These are phyloP conservation scores for Hypomecis atomaria DNA, from an alignment of 2,888 invertebrate genomes.

Conservation along the genomic window DNA sequence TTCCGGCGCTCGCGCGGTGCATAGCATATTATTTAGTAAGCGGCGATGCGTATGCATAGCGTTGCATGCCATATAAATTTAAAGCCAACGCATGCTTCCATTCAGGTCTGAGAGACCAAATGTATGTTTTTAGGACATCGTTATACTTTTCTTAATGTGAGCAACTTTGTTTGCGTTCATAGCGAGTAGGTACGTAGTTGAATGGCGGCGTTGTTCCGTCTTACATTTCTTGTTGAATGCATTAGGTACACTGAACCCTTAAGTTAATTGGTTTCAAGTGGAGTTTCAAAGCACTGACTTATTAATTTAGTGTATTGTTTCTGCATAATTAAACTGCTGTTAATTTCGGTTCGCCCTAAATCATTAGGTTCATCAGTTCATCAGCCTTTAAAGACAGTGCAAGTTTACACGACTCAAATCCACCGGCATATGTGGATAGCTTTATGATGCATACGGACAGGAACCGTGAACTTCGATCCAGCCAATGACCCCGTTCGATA, in stretches of 20 bases:
- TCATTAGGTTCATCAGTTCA: slow-evolving; percentile 16
- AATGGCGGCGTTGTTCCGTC: slow-evolving; percentile 16
- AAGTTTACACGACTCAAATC: slow-evolving; percentile 44
- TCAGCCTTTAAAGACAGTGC: slow-evolving; percentile 30
- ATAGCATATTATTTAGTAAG: slow-evolving; percentile 78
- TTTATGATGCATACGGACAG: slow-evolving; percentile 51
- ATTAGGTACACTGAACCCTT: slow-evolving; percentile 25
- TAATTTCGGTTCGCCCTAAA: slow-evolving; percentile 10
- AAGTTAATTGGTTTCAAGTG: slow-evolving; percentile 75
- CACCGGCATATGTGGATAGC: slow-evolving; percentile 46
- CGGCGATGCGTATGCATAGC: slow-evolving; percentile 70
- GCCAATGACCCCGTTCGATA: slow-evolving; percentile 71
- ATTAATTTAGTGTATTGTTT: slow-evolving; percentile 16
- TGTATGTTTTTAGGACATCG: slow-evolving; percentile 69
- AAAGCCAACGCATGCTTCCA: slow-evolving; percentile 72
- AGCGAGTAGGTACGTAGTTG: slow-evolving; percentile 17
- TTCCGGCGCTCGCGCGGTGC: slow-evolving; percentile 79
- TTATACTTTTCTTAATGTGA: slow-evolving; percentile 19
- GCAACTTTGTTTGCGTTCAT: slow-evolving; percentile 9
- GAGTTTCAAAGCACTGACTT: slow-evolving; percentile 37
- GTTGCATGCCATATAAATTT: slow-evolving; percentile 73
- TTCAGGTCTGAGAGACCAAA: slow-evolving; percentile 60
- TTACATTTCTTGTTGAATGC: slow-evolving; percentile 21
- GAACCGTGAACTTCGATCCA: slow-evolving; percentile 67
- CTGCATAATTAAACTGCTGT: slow-evolving; percentile 22